Conservation (phyloP, 1,140 invertebrate genomes). For the Oscheius sp. region DNA sequence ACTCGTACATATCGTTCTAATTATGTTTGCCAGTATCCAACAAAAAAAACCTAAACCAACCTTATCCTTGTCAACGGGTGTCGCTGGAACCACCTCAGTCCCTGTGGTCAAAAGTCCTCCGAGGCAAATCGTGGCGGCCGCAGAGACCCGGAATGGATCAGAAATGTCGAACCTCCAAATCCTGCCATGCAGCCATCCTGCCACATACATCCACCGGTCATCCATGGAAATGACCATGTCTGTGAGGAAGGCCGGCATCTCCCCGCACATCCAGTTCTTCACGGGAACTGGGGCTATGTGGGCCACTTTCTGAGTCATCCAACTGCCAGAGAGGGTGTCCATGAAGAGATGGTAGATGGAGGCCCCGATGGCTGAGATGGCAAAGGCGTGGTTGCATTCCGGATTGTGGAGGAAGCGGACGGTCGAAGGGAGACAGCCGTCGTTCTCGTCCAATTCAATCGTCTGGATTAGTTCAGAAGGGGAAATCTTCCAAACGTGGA, state of each 20-base stretch:
- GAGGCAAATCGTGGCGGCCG: neutral
- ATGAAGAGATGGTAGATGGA: slow-evolving; percentile 35
- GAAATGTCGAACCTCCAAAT: slow-evolving; percentile 37
- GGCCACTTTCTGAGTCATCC: slow-evolving; percentile 20
- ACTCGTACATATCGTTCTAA: neutral
- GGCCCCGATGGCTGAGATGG: slow-evolving; percentile 28
- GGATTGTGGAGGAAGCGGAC: slow-evolving; percentile 35
- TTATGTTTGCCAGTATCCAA: too few species aligned
- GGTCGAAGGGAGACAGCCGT: slow-evolving; percentile 20
- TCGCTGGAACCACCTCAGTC: slow-evolving; percentile 4
- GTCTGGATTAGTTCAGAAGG: slow-evolving; percentile 27
- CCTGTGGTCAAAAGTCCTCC: slow-evolving; percentile 1
- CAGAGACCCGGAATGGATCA: slow-evolving; percentile 31
- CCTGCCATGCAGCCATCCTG: slow-evolving; percentile 28
- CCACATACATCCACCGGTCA: slow-evolving; percentile 31
- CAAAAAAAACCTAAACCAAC: too few species aligned
- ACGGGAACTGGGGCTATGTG: slow-evolving; percentile 10
- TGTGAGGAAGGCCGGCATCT: slow-evolving; percentile 31
- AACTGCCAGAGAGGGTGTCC: slow-evolving; percentile 12
- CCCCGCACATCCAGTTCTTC: slow-evolving; percentile 19
- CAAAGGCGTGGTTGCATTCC: slow-evolving; percentile 32
- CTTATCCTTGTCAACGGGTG: neutral
- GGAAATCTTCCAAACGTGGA: slow-evolving; percentile 33
- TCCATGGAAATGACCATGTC: slow-evolving; percentile 40
- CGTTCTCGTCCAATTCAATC: slow-evolving; percentile 20